Evolutionary conservation across 2,113 vertebrate species (phyloP).

Genomic region (Balaenoptera acutorostrata): DNA sequence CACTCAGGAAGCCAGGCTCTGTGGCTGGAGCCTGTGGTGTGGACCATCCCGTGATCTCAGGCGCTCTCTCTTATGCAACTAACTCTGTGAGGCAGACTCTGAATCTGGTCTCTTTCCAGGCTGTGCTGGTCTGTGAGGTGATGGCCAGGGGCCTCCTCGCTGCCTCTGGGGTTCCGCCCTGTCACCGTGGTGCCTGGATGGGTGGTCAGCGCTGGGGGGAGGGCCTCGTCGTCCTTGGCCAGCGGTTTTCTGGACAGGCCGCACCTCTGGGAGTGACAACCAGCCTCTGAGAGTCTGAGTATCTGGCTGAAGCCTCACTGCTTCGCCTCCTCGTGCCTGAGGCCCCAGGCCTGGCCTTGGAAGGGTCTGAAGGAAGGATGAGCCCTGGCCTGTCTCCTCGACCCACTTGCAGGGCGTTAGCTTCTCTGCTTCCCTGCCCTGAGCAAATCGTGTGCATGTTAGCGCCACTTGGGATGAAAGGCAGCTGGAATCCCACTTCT

Average conservation of each 20-base stretch:
- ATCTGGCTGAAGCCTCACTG: not conserved
- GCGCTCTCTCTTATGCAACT: not conserved
- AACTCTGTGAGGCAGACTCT: not conserved
- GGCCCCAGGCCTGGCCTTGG: too few species aligned
- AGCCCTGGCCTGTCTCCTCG: too few species aligned
- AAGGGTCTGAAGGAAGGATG: too few species aligned
- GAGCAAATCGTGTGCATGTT: not conserved
- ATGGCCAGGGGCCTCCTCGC: not conserved
- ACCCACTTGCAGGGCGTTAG: too few species aligned
- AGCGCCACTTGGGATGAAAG: not conserved
- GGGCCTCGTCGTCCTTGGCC: too few species aligned
- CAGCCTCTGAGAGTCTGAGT: not conserved
- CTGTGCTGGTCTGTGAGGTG: not conserved
- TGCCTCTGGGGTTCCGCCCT: not conserved
- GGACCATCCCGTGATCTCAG: not conserved
- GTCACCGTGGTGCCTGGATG: rapidly evolving
- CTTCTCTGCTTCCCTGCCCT: not conserved
- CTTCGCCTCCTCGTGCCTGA: not conserved
- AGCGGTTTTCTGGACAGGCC: not conserved
- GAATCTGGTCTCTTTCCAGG: not conserved
- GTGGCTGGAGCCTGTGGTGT: not conserved
- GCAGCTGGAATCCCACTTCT: not conserved
- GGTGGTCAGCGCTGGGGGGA: not conserved
- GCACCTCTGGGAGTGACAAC: not conserved
- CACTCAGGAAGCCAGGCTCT: not conserved